These are phyloP conservation scores for Dolichoris vasculosae DNA, from an alignment of 1,140 invertebrate species.

Conservation along the genomic window DNA sequence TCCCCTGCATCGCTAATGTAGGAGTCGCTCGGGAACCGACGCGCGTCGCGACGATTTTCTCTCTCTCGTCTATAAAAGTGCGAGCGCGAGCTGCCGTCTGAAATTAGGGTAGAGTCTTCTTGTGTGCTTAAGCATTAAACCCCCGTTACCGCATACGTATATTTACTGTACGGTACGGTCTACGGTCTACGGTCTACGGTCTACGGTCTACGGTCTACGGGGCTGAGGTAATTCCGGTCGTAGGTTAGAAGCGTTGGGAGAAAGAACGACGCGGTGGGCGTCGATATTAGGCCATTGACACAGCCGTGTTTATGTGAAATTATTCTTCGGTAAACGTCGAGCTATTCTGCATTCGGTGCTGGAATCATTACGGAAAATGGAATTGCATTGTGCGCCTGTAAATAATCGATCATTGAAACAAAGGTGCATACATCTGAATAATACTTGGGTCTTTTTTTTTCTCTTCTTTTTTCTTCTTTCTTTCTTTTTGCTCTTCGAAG, in stretches of 20 bases:
- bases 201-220: too few species aligned
- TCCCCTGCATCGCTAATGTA: background rate
- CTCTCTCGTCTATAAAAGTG: background rate
- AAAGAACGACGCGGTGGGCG: conserved; percentile 5
- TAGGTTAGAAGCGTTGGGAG: background rate
- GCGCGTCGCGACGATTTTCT: background rate
- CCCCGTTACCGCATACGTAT: background rate
- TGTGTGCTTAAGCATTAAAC: conserved; percentile 10
- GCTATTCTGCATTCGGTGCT: background rate
- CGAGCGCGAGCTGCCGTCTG: too few species aligned
- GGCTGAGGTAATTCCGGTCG: background rate
- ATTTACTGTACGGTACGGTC: too few species aligned
- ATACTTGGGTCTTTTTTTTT: background rate
- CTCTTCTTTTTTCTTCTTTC: too few species aligned
- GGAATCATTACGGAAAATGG: background rate
- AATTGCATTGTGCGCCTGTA: background rate
- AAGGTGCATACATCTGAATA: conserved; percentile 1
- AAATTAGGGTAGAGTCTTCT: background rate
- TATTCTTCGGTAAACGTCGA: background rate
- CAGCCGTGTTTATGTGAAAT: background rate
- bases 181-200: too few species aligned
- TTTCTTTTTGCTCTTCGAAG: background rate
- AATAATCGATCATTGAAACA: conserved; percentile 11
- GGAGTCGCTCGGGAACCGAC: background rate
- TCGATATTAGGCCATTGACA: conserved; percentile 11